Conservation (phyloP, 2,797 vertebrate genomes). For the Scyliorhinus canicula region DNA sequence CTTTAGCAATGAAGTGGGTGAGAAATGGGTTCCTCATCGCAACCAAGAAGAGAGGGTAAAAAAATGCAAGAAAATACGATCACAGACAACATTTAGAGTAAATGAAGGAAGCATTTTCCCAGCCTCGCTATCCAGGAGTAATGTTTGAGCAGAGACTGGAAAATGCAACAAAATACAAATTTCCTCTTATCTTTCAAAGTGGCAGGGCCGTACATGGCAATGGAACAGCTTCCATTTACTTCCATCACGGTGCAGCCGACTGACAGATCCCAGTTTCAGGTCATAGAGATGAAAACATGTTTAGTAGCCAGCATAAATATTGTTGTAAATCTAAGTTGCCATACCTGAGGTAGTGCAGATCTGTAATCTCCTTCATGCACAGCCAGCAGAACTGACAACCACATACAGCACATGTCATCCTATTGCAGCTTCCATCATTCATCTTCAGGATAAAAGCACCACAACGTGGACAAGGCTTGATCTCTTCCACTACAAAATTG, state of each 20-base stretch:
- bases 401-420: slow-evolving; percentile 81
- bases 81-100: not conserved
- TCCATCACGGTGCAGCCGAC: not conserved
- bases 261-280: not conserved
- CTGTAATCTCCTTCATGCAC: slow-evolving; percentile 82
- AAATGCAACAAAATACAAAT: not conserved
- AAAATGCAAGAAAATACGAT: not conserved
- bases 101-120: not conserved
- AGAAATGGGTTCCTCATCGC: not conserved
- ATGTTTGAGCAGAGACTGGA: not conserved
- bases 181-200: not conserved
- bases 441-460: slow-evolving; percentile 83
- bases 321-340: not conserved
- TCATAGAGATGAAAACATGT: not conserved
- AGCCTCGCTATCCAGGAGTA: not conserved
- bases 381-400: slow-evolving; percentile 88
- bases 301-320: not conserved
- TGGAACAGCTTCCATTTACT: not conserved
- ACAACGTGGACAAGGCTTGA: slow-evolving; percentile 79
- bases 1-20: not conserved
- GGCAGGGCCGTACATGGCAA: not conserved
- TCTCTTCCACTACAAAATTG: slow-evolving; percentile 51
- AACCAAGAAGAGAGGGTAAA: not conserved
- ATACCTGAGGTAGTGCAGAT: slow-evolving; percentile 82
- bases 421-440: slow-evolving; percentile 81